phyloP scores from a whole-genome alignment of 2,888 invertebrate genomes.

The Troides aeacus region DNA sequence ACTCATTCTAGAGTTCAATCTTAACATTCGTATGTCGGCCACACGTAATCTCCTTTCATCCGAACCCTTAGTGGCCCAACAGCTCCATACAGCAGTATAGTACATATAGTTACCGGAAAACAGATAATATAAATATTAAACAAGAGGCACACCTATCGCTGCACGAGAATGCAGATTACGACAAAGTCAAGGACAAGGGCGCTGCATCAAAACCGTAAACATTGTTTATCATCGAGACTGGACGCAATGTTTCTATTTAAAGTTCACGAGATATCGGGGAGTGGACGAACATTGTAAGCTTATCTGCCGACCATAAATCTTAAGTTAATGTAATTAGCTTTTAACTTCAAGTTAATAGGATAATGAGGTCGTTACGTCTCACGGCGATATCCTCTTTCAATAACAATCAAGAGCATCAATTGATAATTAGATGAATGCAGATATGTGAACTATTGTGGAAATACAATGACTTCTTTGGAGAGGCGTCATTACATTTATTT shows the following conservation, averaged over 20 bases:
- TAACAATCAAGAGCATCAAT: not conserved
- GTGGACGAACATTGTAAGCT: not conserved
- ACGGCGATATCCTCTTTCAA: not conserved
- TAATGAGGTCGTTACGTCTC: not conserved
- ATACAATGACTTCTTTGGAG: no score
- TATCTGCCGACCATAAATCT: not conserved
- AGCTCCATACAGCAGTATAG: no score
- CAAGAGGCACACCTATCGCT: not conserved
- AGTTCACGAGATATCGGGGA: not conserved
- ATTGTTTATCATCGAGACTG: not conserved
- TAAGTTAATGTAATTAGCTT: not conserved
- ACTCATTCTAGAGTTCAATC: no score
- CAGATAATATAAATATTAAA: not conserved
- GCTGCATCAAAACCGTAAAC: conserved; percentile 10
- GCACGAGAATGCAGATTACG: conserved; percentile 23
- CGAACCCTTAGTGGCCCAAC: no score
- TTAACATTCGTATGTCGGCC: no score
- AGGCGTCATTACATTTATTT: no score
- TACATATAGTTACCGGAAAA: no score
- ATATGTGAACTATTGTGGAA: not conserved
- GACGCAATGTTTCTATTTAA: not conserved
- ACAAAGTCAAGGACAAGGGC: conserved; percentile 31
- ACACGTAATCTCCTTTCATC: no score
- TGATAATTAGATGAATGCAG: not conserved
- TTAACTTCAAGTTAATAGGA: not conserved